Conservation (phyloP, 2,113 vertebrate genomes). For the Phoenicopterus ruber region DNA sequence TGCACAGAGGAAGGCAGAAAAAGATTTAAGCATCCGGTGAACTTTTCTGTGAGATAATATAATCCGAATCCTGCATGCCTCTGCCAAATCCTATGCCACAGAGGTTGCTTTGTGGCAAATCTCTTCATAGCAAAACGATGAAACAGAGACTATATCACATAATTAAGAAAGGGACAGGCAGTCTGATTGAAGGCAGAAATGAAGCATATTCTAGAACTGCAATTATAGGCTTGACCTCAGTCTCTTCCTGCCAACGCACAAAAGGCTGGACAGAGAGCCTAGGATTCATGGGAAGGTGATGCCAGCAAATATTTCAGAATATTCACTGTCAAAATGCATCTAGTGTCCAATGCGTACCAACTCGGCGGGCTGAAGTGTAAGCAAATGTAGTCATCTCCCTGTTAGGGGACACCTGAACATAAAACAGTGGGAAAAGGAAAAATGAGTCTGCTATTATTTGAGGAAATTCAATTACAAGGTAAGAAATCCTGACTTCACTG, state of each 20-base stretch:
- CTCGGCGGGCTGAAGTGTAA: not conserved
- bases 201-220: not conserved
- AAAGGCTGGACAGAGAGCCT: not conserved
- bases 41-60: not conserved
- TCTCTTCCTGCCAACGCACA: not conserved
- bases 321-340: not conserved
- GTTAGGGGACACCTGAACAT: not conserved
- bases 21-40: not conserved
- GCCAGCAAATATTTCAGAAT: not conserved
- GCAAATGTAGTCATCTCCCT: not conserved
- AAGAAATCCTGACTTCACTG: not conserved
- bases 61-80: not conserved
- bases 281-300: not conserved
- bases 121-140: not conserved
- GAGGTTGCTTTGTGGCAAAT: conserved; percentile 1
- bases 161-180: conserved; percentile 2
- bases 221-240: conserved; percentile 6
- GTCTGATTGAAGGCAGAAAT: not conserved
- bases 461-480: not conserved
- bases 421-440: not conserved
- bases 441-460: not conserved
- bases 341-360: not conserved
- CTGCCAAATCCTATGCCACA: not conserved
- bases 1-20: not conserved
- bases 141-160: not conserved